Evolutionary conservation across 2,113 vertebrate genomes (phyloP).

Genomic region (Chrysemys picta): DNA sequence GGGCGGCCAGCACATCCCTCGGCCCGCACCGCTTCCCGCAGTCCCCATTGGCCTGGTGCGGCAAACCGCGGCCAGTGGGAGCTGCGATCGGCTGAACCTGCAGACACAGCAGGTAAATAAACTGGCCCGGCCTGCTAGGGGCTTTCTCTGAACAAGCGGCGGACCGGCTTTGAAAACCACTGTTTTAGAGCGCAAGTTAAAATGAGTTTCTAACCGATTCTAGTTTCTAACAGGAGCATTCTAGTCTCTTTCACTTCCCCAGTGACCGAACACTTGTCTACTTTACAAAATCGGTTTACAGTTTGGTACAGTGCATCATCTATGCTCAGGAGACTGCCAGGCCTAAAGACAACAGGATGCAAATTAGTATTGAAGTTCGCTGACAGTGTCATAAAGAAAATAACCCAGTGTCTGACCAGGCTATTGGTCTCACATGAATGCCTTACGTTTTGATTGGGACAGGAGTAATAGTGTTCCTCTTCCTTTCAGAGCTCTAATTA

Average conservation of each 20-base stretch:
- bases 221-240: not conserved
- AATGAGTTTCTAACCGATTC: not conserved
- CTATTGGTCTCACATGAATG: not conserved
- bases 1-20: too few relatives aligned
- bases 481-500: not conserved
- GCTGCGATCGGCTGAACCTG: too few relatives aligned
- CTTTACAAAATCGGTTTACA: not conserved
- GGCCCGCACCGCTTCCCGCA: too few relatives aligned
- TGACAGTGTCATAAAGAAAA: not conserved
- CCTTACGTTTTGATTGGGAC: not conserved
- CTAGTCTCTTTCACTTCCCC: not conserved
- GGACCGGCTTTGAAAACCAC: too few relatives aligned
- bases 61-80: too few relatives aligned
- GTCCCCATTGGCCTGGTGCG: too few relatives aligned
- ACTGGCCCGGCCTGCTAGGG: too few relatives aligned
- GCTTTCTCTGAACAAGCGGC: too few relatives aligned
- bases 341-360: not conserved
- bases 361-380: not conserved
- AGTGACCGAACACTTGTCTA: not conserved
- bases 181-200: not conserved
- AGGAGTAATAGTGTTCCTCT: not conserved
- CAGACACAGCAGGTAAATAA: too few relatives aligned
- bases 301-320: not conserved
- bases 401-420: not conserved
- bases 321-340: not conserved